A percentile compares a stretch with the other conserved stretches of the same genome.
phyloP scores from a whole-genome alignment of 2,797 vertebrate genomes.

The Etheostoma perlongum region DNA sequence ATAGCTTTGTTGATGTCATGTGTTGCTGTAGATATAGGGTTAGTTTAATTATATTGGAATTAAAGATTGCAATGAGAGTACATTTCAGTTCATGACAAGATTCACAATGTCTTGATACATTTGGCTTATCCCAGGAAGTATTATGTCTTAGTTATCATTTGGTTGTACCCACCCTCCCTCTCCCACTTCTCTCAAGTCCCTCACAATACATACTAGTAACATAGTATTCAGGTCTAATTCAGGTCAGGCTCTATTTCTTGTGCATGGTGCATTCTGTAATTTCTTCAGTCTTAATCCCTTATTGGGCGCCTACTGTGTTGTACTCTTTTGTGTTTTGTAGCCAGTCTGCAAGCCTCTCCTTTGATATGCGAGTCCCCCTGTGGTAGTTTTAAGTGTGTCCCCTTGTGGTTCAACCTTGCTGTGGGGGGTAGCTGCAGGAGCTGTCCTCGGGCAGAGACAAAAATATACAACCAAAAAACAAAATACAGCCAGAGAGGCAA shows the following conservation, averaged over 20 bases:
- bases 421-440: neutral
- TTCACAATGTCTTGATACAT: neutral
- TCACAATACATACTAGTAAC: neutral
- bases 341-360: constrained; percentile 8
- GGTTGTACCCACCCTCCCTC: neutral
- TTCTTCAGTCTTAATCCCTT: constrained; percentile 18
- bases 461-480: constrained; percentile 17
- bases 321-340: constrained; percentile 18
- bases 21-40: neutral
- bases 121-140: neutral
- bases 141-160: constrained; percentile 6
- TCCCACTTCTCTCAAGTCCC: neutral
- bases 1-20: neutral
- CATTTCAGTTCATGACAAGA: neutral
- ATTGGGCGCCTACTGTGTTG: constrained; percentile 3
- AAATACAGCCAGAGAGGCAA: constrained; percentile 11
- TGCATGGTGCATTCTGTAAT: neutral
- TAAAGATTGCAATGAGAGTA: neutral
- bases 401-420: constrained; percentile 19
- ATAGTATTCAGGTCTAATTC: too few relatives aligned
- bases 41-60: neutral
- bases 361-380: constrained; percentile 1
- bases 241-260: too few relatives aligned
- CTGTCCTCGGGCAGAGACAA: constrained; percentile 2
- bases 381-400: constrained; percentile 22